A percentile compares a stretch with the other conserved stretches of the same genome.
Evolutionary conservation across 2,888 invertebrate species (phyloP).

Genomic region (Chydorus sphaericus): DNA sequence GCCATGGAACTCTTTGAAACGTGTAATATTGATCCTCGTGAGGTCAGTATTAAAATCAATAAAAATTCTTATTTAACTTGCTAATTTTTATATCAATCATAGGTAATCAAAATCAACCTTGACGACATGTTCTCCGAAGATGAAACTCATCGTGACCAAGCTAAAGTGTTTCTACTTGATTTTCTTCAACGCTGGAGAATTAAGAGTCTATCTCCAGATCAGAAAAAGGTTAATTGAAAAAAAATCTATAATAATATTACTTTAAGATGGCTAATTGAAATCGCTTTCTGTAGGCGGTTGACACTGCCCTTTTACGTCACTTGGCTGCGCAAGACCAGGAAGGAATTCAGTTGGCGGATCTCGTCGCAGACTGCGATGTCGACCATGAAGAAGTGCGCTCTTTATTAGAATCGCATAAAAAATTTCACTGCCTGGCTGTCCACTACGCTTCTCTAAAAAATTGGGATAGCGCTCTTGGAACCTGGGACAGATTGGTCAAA

Average conservation of each 20-base stretch:
- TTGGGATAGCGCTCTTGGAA: background rate
- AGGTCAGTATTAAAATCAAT: no score
- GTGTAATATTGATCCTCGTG: background rate
- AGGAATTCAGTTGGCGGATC: background rate
- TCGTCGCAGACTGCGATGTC: background rate
- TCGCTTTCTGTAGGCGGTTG: background rate
- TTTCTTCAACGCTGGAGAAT: background rate
- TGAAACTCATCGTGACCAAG: background rate
- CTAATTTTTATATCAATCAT: background rate
- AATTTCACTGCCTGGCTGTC: background rate
- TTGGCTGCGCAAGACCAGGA: background rate
- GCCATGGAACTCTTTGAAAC: slow-evolving; percentile 3
- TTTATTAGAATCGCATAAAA: background rate
- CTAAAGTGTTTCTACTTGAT: background rate
- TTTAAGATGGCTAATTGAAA: background rate
- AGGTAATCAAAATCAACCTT: background rate
- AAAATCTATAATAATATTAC: background rate
- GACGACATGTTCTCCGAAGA: background rate
- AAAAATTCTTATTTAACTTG: no score
- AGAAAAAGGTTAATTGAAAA: background rate
- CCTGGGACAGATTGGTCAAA: background rate
- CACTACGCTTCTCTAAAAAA: background rate
- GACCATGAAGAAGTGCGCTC: no score
- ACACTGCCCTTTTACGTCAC: background rate
- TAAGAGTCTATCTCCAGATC: background rate